These are phyloP conservation scores for Odontamblyopus lacepedii DNA, from an alignment of 2,797 vertebrate genomes.

Conservation along the genomic window DNA sequence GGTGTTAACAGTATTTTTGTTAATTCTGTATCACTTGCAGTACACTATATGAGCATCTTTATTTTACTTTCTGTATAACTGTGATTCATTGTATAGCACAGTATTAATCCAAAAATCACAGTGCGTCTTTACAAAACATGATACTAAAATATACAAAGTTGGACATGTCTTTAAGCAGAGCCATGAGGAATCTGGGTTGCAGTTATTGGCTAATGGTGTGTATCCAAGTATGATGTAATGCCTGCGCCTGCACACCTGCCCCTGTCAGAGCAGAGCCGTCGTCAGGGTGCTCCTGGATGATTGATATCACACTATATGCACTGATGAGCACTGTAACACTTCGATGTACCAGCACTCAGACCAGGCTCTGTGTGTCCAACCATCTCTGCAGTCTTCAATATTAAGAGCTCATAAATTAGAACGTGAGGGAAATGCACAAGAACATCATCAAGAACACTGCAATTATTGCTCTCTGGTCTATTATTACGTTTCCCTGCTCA, in stretches of 20 bases:
- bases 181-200: conserved; percentile 40
- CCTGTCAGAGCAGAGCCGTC: conserved; percentile 20
- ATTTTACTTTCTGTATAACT: background rate
- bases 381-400: conserved; percentile 49
- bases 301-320: conserved; percentile 65
- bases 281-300: conserved; percentile 59
- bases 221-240: conserved; percentile 8
- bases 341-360: conserved; percentile 51
- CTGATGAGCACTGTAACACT: conserved; percentile 56
- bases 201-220: conserved; percentile 51
- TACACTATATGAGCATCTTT: background rate
- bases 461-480: conserved; percentile 70
- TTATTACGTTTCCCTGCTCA: conserved; percentile 56
- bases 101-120: background rate
- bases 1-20: background rate
- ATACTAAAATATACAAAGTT: background rate
- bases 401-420: conserved; percentile 60
- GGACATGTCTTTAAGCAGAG: conserved; percentile 15
- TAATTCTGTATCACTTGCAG: background rate
- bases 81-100: too few relatives aligned
- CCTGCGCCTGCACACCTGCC: conserved; percentile 18
- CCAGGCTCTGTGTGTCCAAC: conserved; percentile 37
- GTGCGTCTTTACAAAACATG: background rate
- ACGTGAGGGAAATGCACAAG: conserved; percentile 56
- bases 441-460: conserved; percentile 53